Conservation (phyloP, 2,888 invertebrate genomes). For the Synanthedon formicaeformis region DNA sequence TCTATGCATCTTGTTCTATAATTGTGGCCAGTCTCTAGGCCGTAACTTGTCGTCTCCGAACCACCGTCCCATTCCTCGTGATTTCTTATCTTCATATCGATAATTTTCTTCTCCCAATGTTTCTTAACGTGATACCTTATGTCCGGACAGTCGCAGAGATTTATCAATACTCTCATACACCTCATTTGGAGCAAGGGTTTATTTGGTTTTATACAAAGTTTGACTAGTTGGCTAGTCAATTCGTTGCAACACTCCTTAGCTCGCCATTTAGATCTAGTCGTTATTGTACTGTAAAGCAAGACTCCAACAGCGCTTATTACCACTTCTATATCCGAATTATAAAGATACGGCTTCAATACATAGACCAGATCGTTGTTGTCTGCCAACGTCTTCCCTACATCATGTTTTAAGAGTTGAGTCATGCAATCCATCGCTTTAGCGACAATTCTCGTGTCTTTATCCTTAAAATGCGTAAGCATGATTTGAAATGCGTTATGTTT, state of each 20-base stretch:
- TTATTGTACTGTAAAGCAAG: conserved; percentile 42
- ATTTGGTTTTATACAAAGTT: conserved; percentile 25
- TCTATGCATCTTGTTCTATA: conserved; percentile 52
- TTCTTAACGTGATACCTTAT: conserved; percentile 36
- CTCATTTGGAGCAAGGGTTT: conserved; percentile 39
- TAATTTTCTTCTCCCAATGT: conserved; percentile 29
- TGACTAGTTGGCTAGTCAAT: conserved; percentile 30
- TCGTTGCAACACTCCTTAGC: conserved; percentile 37
- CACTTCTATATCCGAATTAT: conserved; percentile 21
- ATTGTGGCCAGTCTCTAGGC: conserved; percentile 41
- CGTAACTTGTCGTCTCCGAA: conserved; percentile 32
- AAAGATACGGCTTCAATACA: conserved; percentile 21
- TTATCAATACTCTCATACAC: conserved; percentile 45
- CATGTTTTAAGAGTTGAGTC: conserved; percentile 49
- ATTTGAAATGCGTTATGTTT: conserved; percentile 49
- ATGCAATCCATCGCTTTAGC: conserved; percentile 46
- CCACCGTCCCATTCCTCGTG: conserved; percentile 53
- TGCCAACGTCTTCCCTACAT: conserved; percentile 38
- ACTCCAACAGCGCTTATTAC: conserved; percentile 37
- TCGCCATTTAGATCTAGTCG: conserved; percentile 52
- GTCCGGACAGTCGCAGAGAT: conserved; percentile 54
- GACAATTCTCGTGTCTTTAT: conserved; percentile 29
- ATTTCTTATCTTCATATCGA: conserved; percentile 25
- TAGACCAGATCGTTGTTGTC: conserved; percentile 44
- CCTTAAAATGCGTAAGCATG: conserved; percentile 32